These are phyloP conservation scores for Neolamprologus hecqui DNA, from an alignment of 2,113 vertebrate genomes.

Conservation along the genomic window DNA sequence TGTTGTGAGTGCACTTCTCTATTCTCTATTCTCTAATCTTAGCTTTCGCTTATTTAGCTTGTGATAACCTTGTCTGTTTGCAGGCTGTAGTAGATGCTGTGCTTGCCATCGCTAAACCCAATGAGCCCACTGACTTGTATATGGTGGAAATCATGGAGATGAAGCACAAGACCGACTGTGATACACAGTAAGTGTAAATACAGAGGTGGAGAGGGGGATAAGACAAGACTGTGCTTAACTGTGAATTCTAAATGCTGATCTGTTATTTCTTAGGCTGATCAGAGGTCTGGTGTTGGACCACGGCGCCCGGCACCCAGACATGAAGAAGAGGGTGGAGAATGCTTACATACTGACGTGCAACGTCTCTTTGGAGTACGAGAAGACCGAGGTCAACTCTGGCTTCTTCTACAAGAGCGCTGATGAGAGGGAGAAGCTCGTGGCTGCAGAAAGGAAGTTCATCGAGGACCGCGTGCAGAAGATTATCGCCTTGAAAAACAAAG, in stretches of 20 bases:
- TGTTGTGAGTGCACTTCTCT: not conserved
- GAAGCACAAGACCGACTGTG: slow-evolving; percentile 95
- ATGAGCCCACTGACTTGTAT: slow-evolving; percentile 88
- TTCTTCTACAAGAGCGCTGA: slow-evolving; percentile 97
- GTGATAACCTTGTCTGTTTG: not conserved
- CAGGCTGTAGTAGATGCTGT: slow-evolving; percentile 96
- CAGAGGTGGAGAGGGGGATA: not conserved
- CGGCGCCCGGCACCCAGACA: slow-evolving; percentile 93
- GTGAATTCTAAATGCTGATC: not conserved
- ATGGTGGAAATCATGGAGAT: slow-evolving; percentile 99
- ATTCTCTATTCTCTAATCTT: not conserved
- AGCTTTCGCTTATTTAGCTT: not conserved
- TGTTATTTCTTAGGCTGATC: slow-evolving; percentile 67
- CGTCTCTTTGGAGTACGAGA: slow-evolving; percentile 93
- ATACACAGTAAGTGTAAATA: slow-evolving; percentile 81
- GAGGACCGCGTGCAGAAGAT: slow-evolving; percentile 94
- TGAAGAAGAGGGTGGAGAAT: slow-evolving; percentile 95
- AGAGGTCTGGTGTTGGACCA: slow-evolving; percentile 93
- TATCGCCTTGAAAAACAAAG: slow-evolving; percentile 83
- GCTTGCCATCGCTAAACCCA: slow-evolving; percentile 80
- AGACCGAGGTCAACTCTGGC: slow-evolving; percentile 97
- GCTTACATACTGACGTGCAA: slow-evolving; percentile 92
- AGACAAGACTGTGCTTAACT: not conserved
- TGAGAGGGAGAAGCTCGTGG: slow-evolving; percentile 91
- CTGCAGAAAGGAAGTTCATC: slow-evolving; percentile 94